A percentile compares a stretch with the other conserved stretches of the same genome.
Conservation (phyloP, 2,888 invertebrate genomes). For the Tryphoninae sp. region DNA sequence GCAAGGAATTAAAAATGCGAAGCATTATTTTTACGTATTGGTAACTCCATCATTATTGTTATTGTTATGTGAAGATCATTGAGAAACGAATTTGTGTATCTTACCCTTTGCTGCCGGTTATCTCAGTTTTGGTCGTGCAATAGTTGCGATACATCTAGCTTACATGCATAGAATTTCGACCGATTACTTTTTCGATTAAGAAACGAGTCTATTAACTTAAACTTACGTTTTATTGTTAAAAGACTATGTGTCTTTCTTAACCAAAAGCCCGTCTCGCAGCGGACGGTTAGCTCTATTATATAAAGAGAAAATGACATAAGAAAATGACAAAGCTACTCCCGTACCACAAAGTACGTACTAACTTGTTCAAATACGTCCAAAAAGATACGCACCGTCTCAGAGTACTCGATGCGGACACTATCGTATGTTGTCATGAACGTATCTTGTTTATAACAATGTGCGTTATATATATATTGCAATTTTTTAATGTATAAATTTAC, state of each 20-base stretch:
- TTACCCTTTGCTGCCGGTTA: constrained; percentile 28
- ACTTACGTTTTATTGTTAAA: constrained; percentile 30
- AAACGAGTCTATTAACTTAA: constrained; percentile 37
- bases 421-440: constrained; percentile 54
- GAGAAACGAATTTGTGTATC: constrained; percentile 32
- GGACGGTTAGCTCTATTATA: constrained; percentile 55
- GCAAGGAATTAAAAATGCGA: constrained; percentile 52
- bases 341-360: constrained; percentile 69
- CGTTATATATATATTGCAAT: constrained; percentile 52
- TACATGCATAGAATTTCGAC: constrained; percentile 28
- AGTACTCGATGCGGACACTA: constrained; percentile 23
- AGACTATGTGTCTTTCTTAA: constrained; percentile 65
- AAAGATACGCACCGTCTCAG: constrained; percentile 40
- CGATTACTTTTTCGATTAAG: constrained; percentile 20
- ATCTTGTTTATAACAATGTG: constrained; percentile 61
- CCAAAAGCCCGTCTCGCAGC: constrained; percentile 66
- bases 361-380: constrained; percentile 64
- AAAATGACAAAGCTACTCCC: constrained; percentile 62
- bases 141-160: constrained; percentile 68
- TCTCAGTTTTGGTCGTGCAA: constrained; percentile 71
- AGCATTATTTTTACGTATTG: constrained; percentile 58
- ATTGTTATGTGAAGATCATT: constrained; percentile 68
- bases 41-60: constrained; percentile 69
- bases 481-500: constrained; percentile 66
- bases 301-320: constrained; percentile 36